Evolutionary conservation across 2,797 vertebrate genomes (phyloP).

Genomic region (Pangasius macronema): DNA sequence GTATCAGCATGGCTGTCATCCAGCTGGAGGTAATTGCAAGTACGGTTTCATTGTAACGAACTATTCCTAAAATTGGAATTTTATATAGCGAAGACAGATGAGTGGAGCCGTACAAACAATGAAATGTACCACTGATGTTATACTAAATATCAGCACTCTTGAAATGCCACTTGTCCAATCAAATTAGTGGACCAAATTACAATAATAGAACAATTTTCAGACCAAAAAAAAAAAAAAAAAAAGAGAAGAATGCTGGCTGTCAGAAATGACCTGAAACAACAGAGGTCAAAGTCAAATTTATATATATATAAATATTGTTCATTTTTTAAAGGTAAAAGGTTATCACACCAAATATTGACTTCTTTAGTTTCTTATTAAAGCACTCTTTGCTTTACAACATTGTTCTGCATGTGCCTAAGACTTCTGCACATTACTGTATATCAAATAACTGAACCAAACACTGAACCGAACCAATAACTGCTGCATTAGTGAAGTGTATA

Average conservation of each 20-base stretch:
- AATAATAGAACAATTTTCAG: not conserved
- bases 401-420: not conserved
- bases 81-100: not conserved
- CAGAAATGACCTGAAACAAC: too few species aligned
- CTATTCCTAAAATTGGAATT: not conserved
- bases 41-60: not conserved
- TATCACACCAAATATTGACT: not conserved
- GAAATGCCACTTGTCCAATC: not conserved
- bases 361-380: not conserved
- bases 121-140: not conserved
- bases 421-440: not conserved
- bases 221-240: too few species aligned
- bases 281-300: too few species aligned
- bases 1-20: too few species aligned
- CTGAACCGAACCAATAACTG: not conserved
- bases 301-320: too few species aligned
- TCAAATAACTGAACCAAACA: conserved; percentile 3
- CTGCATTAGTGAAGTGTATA: not conserved
- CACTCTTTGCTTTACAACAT: not conserved
- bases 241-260: too few species aligned
- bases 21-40: not conserved
- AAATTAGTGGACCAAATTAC: not conserved
- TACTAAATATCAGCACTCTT: not conserved
- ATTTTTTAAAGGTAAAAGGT: not conserved
- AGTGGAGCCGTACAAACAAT: not conserved